phyloP scores from a whole-genome alignment of 2,888 invertebrate genomes.

The Frankliniella intonsa region DNA sequence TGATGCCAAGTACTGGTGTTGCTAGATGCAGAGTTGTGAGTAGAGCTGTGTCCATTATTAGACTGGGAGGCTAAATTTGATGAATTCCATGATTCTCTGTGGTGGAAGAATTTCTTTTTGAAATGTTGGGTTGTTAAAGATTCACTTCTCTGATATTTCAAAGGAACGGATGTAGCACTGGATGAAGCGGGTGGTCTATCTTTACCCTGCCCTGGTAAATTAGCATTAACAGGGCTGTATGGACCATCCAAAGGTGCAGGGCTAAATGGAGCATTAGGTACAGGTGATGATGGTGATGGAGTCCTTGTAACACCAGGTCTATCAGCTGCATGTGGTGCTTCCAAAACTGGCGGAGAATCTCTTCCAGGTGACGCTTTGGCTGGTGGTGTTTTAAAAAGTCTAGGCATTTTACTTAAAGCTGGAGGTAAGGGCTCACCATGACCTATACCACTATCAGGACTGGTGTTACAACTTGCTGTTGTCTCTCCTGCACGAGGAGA shows the following conservation, averaged over 20 bases:
- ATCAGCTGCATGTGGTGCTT: constrained; percentile 38
- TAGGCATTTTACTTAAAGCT: constrained; percentile 45
- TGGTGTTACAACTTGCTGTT: constrained; percentile 68
- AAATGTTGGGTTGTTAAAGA: constrained; percentile 55
- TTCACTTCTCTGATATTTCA: constrained; percentile 54
- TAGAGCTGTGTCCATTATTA: constrained; percentile 32
- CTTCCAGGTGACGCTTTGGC: constrained; percentile 48
- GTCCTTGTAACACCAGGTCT: constrained; percentile 54
- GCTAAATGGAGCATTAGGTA: constrained; percentile 39
- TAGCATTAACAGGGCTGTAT: constrained; percentile 43
- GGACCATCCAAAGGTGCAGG: constrained; percentile 42
- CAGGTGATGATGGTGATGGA: constrained; percentile 51
- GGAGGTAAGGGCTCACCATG: constrained; percentile 59
- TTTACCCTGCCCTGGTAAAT: constrained; percentile 45
- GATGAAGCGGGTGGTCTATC: constrained; percentile 46
- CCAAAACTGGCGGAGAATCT: constrained; percentile 52
- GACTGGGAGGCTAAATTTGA: not conserved
- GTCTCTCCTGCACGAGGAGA: constrained; percentile 40
- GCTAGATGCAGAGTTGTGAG: not conserved
- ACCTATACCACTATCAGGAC: constrained; percentile 81
- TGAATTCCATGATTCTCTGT: constrained; percentile 46
- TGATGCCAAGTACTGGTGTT: constrained; percentile 44
- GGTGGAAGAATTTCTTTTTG: constrained; percentile 79
- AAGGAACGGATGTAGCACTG: constrained; percentile 49
- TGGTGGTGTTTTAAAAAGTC: constrained; percentile 46